phyloP scores from a whole-genome alignment of 2,797 vertebrate species.

The Gymnothorax javanicus region DNA sequence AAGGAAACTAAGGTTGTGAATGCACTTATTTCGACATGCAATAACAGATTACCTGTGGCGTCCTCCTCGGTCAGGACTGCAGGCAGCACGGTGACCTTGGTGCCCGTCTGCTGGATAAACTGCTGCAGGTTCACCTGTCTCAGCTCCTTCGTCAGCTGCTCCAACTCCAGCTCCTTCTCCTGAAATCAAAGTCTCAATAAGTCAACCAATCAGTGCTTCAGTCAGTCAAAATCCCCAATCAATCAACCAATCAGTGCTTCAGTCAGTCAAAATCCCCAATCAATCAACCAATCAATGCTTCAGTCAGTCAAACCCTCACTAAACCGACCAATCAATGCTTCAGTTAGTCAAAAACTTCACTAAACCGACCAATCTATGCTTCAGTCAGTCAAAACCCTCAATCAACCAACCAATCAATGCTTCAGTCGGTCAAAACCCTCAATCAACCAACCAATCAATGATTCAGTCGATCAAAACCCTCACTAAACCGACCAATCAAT shows the following conservation, averaged over 20 bases:
- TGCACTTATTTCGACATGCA: neutral
- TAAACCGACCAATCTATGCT: too few species aligned
- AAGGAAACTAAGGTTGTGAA: neutral
- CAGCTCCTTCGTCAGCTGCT: slow-evolving; percentile 95
- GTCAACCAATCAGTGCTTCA: neutral
- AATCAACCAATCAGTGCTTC: neutral
- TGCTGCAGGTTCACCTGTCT: slow-evolving; percentile 97
- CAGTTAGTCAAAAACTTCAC: too few species aligned
- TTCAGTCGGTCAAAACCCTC: too few species aligned
- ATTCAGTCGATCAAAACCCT: too few species aligned
- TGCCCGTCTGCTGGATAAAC: slow-evolving; percentile 97
- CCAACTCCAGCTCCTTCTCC: slow-evolving; percentile 94
- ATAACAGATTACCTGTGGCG: slow-evolving; percentile 33
- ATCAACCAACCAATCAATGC: too few species aligned
- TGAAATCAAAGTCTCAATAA: slow-evolving; percentile 52
- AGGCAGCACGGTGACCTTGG: slow-evolving; percentile 93
- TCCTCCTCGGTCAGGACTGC: slow-evolving; percentile 87
- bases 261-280: neutral
- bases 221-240: neutral
- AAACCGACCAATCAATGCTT: too few species aligned
- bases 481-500: too few species aligned
- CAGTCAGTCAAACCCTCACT: neutral
- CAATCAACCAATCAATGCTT: too few species aligned
- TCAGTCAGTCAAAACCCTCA: too few species aligned
- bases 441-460: neutral